Percentiles rank a stretch among this genome's conserved stretches.
Conservation (phyloP, 2,113 vertebrate species). For the Corapipo altera region DNA sequence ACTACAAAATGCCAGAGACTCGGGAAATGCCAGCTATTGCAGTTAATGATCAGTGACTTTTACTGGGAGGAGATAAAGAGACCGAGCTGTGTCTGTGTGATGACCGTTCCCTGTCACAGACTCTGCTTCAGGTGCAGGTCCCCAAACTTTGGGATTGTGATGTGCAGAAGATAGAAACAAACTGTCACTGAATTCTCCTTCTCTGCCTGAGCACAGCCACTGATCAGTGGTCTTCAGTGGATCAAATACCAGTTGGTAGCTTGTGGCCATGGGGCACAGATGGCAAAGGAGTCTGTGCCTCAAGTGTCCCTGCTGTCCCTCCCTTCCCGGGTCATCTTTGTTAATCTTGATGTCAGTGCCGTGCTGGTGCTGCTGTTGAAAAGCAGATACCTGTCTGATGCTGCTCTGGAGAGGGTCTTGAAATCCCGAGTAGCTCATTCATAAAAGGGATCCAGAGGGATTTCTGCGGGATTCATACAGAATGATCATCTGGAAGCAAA, state of each 20-base stretch:
- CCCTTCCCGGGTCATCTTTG: neutral
- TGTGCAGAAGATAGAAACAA: neutral
- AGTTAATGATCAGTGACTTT: conserved; percentile 28
- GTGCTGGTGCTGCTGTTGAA: neutral
- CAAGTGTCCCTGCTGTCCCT: neutral
- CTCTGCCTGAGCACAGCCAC: neutral
- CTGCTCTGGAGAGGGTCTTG: neutral
- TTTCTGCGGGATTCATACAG: neutral
- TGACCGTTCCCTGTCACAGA: neutral
- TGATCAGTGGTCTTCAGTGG: neutral
- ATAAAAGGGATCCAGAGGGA: neutral
- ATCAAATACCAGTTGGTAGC: neutral
- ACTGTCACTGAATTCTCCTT: neutral
- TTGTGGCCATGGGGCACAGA: neutral
- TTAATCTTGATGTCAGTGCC: neutral
- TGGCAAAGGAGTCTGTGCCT: neutral
- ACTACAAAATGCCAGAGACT: neutral
- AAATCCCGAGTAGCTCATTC: neutral
- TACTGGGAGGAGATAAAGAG: neutral
- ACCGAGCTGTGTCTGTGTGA: neutral
- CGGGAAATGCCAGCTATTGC: neutral
- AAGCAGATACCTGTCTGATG: neutral
- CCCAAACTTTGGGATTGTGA: neutral
- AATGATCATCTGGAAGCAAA: neutral
- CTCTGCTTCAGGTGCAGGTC: neutral